Conservation (phyloP, 2,113 vertebrate genomes). For the Mastomys coucha region DNA sequence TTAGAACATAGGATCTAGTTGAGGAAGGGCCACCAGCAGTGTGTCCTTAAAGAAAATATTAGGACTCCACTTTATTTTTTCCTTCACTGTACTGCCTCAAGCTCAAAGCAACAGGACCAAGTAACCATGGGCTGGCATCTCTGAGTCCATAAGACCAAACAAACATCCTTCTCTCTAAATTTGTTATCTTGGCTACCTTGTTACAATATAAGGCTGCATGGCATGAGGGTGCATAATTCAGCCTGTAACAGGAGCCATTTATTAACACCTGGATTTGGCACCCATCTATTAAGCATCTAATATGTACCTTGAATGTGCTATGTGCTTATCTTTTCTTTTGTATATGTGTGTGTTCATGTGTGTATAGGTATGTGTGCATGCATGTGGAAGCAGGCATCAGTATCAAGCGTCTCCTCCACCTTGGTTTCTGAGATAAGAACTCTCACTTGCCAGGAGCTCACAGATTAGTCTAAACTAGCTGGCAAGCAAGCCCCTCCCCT, state of each 20-base stretch:
- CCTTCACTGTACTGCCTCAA: background rate
- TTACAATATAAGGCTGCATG: background rate
- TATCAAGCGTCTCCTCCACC: background rate
- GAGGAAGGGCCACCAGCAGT: background rate
- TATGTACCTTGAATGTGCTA: background rate
- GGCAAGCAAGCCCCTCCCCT: background rate
- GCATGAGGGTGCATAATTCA: background rate
- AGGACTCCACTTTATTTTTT: background rate
- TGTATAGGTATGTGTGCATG: background rate
- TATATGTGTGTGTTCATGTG: background rate
- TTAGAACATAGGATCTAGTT: too few species aligned
- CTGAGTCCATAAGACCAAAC: background rate
- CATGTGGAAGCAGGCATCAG: background rate
- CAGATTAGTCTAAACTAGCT: background rate
- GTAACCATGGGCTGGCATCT: background rate
- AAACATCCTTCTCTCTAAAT: background rate
- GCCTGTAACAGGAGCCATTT: background rate
- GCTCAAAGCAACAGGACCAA: background rate
- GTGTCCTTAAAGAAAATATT: background rate
- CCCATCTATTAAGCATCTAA: background rate
- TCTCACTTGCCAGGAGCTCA: background rate
- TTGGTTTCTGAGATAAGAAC: background rate
- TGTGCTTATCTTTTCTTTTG: background rate
- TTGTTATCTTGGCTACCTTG: too few species aligned
- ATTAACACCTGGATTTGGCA: background rate